Conservation (phyloP, 2,888 invertebrate genomes). For the Rambutsinella grinnellia region DNA sequence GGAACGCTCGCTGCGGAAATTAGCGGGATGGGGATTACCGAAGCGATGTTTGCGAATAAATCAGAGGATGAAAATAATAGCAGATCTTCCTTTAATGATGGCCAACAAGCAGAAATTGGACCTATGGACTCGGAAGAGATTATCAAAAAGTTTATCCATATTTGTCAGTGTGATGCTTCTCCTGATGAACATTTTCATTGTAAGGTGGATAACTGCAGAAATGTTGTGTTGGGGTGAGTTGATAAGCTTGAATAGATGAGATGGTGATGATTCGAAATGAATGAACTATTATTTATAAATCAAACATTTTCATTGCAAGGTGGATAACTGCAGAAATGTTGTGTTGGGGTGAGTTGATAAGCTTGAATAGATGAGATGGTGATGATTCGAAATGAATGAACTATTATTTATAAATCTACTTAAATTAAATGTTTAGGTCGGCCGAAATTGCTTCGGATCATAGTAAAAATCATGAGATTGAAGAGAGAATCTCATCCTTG, state of each 20-base stretch:
- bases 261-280: no score
- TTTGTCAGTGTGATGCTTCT: constrained; percentile 64
- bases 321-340: constrained; percentile 81
- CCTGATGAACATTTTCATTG: constrained; percentile 89
- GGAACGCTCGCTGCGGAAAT: constrained; percentile 65
- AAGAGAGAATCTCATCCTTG: constrained; percentile 86
- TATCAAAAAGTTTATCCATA: constrained; percentile 64
- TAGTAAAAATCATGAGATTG: constrained; percentile 88
- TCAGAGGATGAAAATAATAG: constrained; percentile 66
- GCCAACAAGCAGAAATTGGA: background rate
- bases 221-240: constrained; percentile 76
- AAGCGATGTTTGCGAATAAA: constrained; percentile 50
- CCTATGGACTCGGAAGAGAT: constrained; percentile 58
- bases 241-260: constrained; percentile 26
- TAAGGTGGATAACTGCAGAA: constrained; percentile 81
- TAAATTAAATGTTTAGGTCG: constrained; percentile 67
- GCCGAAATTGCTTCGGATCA: constrained; percentile 84
- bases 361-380: no score
- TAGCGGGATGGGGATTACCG: constrained; percentile 49
- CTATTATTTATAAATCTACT: background rate
- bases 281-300: background rate
- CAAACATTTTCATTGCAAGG: constrained; percentile 88
- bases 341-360: constrained; percentile 73
- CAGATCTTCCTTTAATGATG: constrained; percentile 60
- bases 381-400: no score